Evolutionary conservation across 2,888 invertebrate genomes (phyloP).

Genomic region (Acheta domesticus): DNA sequence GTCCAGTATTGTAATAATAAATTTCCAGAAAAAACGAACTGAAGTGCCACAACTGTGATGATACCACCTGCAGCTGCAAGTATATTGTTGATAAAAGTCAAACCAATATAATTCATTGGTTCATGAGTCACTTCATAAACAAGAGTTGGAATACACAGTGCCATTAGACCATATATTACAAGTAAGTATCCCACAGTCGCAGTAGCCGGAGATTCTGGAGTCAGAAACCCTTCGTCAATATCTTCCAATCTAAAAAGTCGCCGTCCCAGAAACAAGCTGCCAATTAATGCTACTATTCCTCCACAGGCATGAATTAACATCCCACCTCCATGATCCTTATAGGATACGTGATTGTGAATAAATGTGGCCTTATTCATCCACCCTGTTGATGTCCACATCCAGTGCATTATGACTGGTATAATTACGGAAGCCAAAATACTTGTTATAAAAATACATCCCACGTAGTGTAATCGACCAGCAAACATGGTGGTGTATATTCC

Average conservation of each 20-base stretch:
- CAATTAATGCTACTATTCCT: slow-evolving; percentile 44
- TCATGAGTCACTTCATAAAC: slow-evolving; percentile 30
- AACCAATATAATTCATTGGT: slow-evolving; percentile 22
- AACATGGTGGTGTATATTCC: slow-evolving; percentile 45
- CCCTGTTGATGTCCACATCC: slow-evolving; percentile 45
- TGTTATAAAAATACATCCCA: slow-evolving; percentile 42
- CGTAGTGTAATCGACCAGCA: slow-evolving; percentile 43
- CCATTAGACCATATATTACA: slow-evolving; percentile 45
- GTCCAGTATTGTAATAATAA: slow-evolving; percentile 44
- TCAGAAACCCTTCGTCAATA: slow-evolving; percentile 45
- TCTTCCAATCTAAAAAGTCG: slow-evolving; percentile 44
- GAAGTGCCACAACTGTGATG: slow-evolving; percentile 28
- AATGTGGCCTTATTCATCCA: slow-evolving; percentile 43
- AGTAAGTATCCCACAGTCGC: slow-evolving; percentile 45
- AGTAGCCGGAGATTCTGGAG: slow-evolving; percentile 43
- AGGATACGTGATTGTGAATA: slow-evolving; percentile 37
- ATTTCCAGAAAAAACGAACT: no score
- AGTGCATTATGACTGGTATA: slow-evolving; percentile 46
- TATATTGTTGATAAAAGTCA: slow-evolving; percentile 39
- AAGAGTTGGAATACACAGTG: slow-evolving; percentile 38
- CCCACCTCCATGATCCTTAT: slow-evolving; percentile 45
- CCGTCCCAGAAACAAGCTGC: slow-evolving; percentile 44
- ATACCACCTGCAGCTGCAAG: slow-evolving; percentile 39
- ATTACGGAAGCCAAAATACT: slow-evolving; percentile 42
- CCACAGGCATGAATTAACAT: slow-evolving; percentile 44